phyloP scores from a whole-genome alignment of 2,797 vertebrate genomes.

The Microchirus variegatus region DNA sequence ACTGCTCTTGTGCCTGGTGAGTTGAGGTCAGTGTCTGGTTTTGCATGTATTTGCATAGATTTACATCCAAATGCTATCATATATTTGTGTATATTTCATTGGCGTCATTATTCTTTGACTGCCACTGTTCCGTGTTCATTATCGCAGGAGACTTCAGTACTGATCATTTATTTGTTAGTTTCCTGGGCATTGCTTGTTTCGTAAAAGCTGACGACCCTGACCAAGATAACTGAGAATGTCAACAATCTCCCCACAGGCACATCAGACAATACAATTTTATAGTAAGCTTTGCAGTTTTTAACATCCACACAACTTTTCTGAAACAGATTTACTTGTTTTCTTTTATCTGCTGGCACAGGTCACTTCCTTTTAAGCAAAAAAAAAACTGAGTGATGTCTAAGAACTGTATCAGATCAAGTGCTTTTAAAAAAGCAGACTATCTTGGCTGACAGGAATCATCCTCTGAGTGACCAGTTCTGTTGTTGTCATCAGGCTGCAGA shows the following conservation, averaged over 20 bases:
- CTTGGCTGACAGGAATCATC: too few relatives aligned
- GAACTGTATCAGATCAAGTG: too few relatives aligned
- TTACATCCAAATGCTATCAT: constrained; percentile 68
- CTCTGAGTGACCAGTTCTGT: too few relatives aligned
- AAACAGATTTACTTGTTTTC: too few relatives aligned
- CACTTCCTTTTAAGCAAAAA: too few relatives aligned
- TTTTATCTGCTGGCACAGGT: too few relatives aligned
- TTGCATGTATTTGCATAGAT: constrained; percentile 80
- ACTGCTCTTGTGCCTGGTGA: constrained; percentile 71
- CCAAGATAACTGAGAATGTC: constrained; percentile 2
- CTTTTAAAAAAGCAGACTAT: too few relatives aligned
- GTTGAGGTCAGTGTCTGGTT: constrained; percentile 78
- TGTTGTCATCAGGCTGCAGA: too few relatives aligned
- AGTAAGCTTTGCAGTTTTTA: too few relatives aligned
- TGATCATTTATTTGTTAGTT: constrained; percentile 29
- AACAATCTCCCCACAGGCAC: neutral
- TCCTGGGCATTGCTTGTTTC: constrained; percentile 7
- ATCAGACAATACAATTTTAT: too few relatives aligned
- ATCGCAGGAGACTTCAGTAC: constrained; percentile 28
- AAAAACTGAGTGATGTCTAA: too few relatives aligned
- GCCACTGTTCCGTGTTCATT: constrained; percentile 42
- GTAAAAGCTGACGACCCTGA: constrained; percentile 9
- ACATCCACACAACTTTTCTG: too few relatives aligned
- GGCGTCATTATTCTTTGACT: constrained; percentile 34
- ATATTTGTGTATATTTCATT: constrained; percentile 58